phyloP scores from a whole-genome alignment of 1,140 invertebrate genomes.

The Argopecten irradians region DNA sequence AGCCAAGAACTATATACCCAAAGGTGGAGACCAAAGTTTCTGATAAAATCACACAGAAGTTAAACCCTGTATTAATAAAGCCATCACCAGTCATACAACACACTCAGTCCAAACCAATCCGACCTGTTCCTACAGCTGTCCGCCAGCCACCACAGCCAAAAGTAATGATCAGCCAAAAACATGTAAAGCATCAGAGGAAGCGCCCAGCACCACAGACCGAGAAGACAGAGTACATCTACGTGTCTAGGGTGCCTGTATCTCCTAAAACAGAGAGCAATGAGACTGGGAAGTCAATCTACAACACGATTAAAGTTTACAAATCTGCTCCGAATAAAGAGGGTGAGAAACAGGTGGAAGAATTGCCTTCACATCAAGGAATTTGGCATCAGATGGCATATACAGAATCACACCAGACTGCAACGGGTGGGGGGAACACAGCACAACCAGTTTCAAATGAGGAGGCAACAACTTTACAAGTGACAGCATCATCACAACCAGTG shows the following conservation, averaged over 20 bases:
- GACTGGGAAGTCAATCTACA: background rate
- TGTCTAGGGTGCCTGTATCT: background rate
- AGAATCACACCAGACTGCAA: background rate
- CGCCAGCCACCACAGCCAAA: background rate
- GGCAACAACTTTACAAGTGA: background rate
- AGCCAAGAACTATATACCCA: background rate
- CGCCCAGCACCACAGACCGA: background rate
- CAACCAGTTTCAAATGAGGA: background rate
- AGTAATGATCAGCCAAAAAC: background rate
- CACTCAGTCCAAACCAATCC: background rate
- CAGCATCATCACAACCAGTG: background rate
- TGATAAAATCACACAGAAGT: background rate
- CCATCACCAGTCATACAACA: background rate
- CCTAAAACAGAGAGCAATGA: background rate
- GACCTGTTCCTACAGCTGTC: background rate
- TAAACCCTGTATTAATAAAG: background rate
- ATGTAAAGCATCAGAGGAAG: background rate
- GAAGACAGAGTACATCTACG: slow-evolving; percentile 1
- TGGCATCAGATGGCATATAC: background rate
- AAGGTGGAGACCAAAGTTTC: background rate
- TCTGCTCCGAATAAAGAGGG: background rate
- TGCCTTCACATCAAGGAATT: background rate
- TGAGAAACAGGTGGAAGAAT: background rate
- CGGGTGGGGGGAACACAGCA: too few species aligned
- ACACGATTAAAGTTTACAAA: background rate